phyloP scores from a whole-genome alignment of 2,113 vertebrate species.

The Planiliza haematocheilus region DNA sequence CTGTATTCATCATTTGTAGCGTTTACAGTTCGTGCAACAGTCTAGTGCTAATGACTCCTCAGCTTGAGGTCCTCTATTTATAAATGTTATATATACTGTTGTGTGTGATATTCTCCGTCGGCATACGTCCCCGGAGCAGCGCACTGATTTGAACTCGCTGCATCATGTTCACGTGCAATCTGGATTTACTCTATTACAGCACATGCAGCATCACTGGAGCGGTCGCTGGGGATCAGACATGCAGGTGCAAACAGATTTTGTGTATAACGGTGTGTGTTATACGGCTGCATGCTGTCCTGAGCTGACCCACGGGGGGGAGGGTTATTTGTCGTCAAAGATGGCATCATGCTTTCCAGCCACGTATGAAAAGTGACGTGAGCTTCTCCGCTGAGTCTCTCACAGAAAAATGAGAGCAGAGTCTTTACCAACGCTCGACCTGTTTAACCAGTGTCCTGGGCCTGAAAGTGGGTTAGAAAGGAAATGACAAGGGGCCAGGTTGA shows the following conservation, averaged over 20 bases:
- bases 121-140: not conserved
- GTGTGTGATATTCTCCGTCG: not conserved
- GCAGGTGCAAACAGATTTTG: not conserved
- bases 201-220: not conserved
- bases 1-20: constrained; percentile 9
- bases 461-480: constrained; percentile 18
- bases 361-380: constrained; percentile 41
- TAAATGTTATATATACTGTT: constrained; percentile 1
- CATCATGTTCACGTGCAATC: not conserved
- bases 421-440: constrained; percentile 29
- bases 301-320: constrained; percentile 16
- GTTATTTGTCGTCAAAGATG: constrained; percentile 37
- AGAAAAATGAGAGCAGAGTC: constrained; percentile 9
- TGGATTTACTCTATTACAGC: not conserved
- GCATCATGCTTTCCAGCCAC: constrained; percentile 24
- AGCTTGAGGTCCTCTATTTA: constrained; percentile 11
- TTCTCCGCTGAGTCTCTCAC: constrained; percentile 25
- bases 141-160: not conserved
- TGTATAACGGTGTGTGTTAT: constrained; percentile 22
- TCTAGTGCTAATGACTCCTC: constrained; percentile 4
- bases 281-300: constrained; percentile 15
- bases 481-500: not conserved
- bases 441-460: constrained; percentile 14
- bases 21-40: constrained; percentile 13
- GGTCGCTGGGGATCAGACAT: constrained; percentile 3